These are phyloP conservation scores for Sebastes fasciatus DNA, from an alignment of 2,113 vertebrate genomes.

Conservation along the genomic window DNA sequence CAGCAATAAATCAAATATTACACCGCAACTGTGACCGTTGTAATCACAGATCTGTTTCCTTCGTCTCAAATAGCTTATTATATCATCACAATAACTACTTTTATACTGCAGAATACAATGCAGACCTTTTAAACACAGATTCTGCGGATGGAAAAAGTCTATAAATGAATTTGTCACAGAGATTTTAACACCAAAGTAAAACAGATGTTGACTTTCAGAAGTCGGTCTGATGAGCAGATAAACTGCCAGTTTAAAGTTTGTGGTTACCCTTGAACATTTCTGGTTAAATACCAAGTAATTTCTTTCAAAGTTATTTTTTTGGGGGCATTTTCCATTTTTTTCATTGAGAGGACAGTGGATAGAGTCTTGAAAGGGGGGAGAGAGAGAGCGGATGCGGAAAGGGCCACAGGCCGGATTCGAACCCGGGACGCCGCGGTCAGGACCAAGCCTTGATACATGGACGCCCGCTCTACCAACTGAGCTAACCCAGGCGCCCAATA, in stretches of 20 bases:
- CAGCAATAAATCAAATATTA: constrained; percentile 1
- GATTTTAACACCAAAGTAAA: constrained; percentile 7
- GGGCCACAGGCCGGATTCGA: too few relatives aligned
- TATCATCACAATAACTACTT: constrained; percentile 28
- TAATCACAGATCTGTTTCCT: constrained; percentile 2
- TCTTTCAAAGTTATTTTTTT: too few relatives aligned
- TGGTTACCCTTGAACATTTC: not conserved
- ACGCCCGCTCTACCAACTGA: too few relatives aligned
- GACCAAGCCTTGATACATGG: too few relatives aligned
- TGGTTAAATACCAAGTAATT: not conserved
- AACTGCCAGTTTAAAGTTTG: not conserved
- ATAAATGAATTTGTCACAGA: constrained; percentile 30
- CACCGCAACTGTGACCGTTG: not conserved
- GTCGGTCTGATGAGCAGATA: constrained; percentile 24
- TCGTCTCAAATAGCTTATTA: constrained; percentile 15
- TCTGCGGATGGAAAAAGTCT: not conserved
- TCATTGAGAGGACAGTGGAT: too few relatives aligned
- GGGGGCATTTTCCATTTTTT: too few relatives aligned
- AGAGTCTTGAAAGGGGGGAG: too few relatives aligned
- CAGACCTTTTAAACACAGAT: constrained; percentile 9
- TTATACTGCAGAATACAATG: not conserved
- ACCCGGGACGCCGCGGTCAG: too few relatives aligned
- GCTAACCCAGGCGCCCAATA: too few relatives aligned
- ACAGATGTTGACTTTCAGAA: constrained; percentile 8
- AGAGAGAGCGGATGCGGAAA: too few relatives aligned